A percentile compares a stretch with the other conserved stretches of the same genome.
phyloP scores from a whole-genome alignment of 2,888 invertebrate genomes.

The Cantharis lateralis region DNA sequence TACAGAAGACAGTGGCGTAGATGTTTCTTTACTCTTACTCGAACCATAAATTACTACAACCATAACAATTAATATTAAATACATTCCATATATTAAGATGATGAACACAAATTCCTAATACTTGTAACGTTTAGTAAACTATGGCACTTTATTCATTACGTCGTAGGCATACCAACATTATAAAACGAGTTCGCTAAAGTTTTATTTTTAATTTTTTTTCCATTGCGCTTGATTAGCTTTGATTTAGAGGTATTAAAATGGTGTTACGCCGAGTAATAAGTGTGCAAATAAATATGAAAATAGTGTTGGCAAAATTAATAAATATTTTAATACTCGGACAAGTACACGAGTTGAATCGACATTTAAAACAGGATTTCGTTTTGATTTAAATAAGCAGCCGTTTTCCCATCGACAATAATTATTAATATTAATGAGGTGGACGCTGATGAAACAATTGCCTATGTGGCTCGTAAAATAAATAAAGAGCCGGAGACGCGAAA shows the following conservation, averaged over 20 bases:
- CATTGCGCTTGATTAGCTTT: slow-evolving; percentile 15
- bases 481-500: background rate
- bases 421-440: background rate
- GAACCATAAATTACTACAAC: slow-evolving; percentile 37
- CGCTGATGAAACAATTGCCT: background rate
- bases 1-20: slow-evolving; percentile 49
- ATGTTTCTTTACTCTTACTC: slow-evolving; percentile 35
- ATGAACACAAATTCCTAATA: background rate
- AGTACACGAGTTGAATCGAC: slow-evolving; percentile 41
- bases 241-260: slow-evolving; percentile 18
- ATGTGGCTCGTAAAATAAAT: background rate
- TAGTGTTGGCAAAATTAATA: slow-evolving; percentile 41
- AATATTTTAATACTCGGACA: slow-evolving; percentile 36
- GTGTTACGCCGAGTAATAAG: slow-evolving; percentile 26
- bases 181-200: background rate
- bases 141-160: background rate
- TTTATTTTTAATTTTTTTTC: background rate
- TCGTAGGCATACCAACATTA: background rate
- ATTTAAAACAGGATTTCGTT: slow-evolving; percentile 33
- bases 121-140: background rate
- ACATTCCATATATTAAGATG: slow-evolving; percentile 18
- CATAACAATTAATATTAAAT: slow-evolving; percentile 40
- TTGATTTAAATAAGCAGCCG: background rate
- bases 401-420: background rate
- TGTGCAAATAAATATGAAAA: slow-evolving; percentile 39